Evolutionary conservation across 2,888 invertebrate genomes (phyloP).

Genomic region (Sesamia inferens): DNA sequence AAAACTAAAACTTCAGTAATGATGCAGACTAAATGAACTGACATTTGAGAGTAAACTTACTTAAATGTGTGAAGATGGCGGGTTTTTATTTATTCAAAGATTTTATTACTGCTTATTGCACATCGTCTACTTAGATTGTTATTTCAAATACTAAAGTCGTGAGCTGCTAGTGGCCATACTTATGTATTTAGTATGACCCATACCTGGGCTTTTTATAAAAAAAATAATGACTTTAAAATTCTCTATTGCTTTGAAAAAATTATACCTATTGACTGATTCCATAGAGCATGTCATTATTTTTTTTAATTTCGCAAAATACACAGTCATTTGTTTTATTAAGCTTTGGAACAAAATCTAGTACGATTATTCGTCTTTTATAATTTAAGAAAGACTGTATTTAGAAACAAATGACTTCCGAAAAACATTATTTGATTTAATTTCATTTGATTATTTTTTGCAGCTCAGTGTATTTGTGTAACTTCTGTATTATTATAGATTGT

Average conservation of each 20-base stretch:
- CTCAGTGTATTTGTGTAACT: slow-evolving; percentile 14
- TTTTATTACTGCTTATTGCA: slow-evolving; percentile 14
- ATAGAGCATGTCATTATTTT: no score
- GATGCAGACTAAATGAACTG: slow-evolving; percentile 28
- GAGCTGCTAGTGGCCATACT: neutral
- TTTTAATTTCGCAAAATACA: no score
- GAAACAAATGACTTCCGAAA: neutral
- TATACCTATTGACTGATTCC: no score
- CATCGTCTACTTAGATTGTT: neutral
- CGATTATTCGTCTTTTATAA: neutral
- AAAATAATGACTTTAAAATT: neutral
- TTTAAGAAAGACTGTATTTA: neutral
- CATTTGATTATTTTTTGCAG: slow-evolving; percentile 17
- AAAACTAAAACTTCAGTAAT: slow-evolving; percentile 6
- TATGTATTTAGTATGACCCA: neutral
- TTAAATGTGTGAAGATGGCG: neutral
- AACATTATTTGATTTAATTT: slow-evolving; percentile 4
- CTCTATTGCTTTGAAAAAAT: neutral
- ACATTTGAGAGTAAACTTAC: slow-evolving; percentile 21
- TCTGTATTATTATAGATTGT: slow-evolving; percentile 26
- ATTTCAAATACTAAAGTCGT: neutral
- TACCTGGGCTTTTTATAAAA: neutral
- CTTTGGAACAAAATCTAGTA: neutral
- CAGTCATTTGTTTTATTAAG: neutral
- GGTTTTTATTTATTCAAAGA: neutral